These are phyloP conservation scores for Kryptolebias ocellatus DNA, from an alignment of 2,797 vertebrate genomes.

Conservation along the genomic window DNA sequence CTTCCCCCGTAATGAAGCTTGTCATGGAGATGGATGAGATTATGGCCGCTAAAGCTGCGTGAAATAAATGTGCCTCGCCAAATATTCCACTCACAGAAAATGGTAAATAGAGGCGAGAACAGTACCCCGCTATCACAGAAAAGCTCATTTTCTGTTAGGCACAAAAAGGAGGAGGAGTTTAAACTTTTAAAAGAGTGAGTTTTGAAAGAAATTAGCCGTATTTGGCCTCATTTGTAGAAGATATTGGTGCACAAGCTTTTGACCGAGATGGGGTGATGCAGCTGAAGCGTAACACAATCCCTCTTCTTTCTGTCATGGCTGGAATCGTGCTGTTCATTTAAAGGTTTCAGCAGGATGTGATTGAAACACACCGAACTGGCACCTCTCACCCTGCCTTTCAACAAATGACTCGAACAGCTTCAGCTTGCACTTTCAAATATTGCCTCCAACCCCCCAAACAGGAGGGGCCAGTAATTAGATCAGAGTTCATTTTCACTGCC, in stretches of 20 bases:
- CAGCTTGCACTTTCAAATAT: slow-evolving; percentile 67
- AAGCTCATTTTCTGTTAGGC: slow-evolving; percentile 59
- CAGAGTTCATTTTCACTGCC: slow-evolving; percentile 78
- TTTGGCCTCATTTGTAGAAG: slow-evolving; percentile 31
- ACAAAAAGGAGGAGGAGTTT: slow-evolving; percentile 62
- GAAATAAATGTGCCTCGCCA: slow-evolving; percentile 76
- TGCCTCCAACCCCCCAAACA: slow-evolving; percentile 41
- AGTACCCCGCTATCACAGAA: slow-evolving; percentile 37
- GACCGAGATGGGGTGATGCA: slow-evolving; percentile 15
- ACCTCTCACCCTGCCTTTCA: slow-evolving; percentile 17
- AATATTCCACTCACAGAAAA: slow-evolving; percentile 74
- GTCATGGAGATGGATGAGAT: slow-evolving; percentile 86
- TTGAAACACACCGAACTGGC: slow-evolving; percentile 28
- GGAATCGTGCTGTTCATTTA: slow-evolving; percentile 38
- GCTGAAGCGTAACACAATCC: slow-evolving; percentile 35
- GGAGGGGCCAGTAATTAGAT: slow-evolving; percentile 77
- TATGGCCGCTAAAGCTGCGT: slow-evolving; percentile 78
- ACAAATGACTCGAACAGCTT: slow-evolving; percentile 36
- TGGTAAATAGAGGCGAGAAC: slow-evolving; percentile 63
- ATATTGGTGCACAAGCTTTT: slow-evolving; percentile 35
- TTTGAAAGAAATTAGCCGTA: slow-evolving; percentile 44
- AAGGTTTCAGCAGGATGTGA: slow-evolving; percentile 19
- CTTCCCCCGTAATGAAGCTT: slow-evolving; percentile 84
- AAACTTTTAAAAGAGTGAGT: slow-evolving; percentile 26
- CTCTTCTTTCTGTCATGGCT: slow-evolving; percentile 12